Percentiles rank a stretch among this genome's conserved stretches.
Conservation (phyloP, 2,113 vertebrate species). For the Diadophis punctatus region DNA sequence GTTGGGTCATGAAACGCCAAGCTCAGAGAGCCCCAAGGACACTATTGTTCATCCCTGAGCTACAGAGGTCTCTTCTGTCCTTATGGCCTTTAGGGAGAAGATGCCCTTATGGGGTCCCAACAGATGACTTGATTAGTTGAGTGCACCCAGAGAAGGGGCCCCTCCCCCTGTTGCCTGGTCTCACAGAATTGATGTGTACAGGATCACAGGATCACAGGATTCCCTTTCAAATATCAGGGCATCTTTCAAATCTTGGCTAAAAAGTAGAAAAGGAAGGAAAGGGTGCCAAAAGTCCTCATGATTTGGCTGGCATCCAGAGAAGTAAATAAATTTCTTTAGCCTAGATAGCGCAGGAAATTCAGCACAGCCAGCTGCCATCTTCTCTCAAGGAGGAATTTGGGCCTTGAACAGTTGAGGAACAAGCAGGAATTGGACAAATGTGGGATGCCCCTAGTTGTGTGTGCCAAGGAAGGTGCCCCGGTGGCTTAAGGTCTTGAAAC, state of each 20-base stretch:
- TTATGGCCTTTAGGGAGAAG: no score
- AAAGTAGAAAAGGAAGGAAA: background rate
- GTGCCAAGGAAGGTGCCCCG: background rate
- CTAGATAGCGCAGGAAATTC: background rate
- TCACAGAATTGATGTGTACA: background rate
- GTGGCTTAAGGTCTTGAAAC: background rate
- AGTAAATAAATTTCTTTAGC: background rate
- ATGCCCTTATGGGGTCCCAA: background rate
- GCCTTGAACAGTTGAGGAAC: background rate
- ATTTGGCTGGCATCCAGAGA: background rate
- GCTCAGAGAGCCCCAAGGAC: no score
- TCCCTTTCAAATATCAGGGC: background rate
- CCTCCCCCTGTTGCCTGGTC: background rate
- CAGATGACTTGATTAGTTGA: background rate
- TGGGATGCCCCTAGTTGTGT: background rate
- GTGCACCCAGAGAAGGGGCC: background rate
- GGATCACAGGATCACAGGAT: background rate
- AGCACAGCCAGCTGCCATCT: background rate
- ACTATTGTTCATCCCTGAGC: no score
- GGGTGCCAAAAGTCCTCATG: background rate
- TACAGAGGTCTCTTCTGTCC: no score
- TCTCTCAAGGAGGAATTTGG: background rate
- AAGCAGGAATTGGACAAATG: background rate
- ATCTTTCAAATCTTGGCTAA: background rate
- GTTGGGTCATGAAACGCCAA: no score